Evolutionary conservation across 2,888 invertebrate species (phyloP).

Genomic region (Drosophila yooni): DNA sequence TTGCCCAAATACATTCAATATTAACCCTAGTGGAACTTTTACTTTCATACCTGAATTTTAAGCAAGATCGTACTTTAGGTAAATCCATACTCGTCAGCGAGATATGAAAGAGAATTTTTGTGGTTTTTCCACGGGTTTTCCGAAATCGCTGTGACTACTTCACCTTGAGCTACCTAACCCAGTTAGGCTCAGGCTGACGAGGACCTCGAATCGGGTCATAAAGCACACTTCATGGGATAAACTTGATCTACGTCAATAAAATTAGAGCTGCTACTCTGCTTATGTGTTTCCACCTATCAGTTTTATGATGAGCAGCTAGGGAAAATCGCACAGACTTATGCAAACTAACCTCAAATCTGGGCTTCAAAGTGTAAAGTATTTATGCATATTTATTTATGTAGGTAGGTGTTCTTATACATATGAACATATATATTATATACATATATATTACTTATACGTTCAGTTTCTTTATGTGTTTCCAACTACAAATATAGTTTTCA

Average conservation of each 20-base stretch:
- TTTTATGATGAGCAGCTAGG: slow-evolving; percentile 12
- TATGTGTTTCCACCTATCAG: slow-evolving; percentile 12
- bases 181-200: neutral
- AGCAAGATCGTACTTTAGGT: slow-evolving; percentile 23
- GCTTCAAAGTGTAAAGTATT: neutral
- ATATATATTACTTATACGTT: neutral
- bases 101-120: slow-evolving; percentile 45
- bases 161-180: slow-evolving; percentile 40
- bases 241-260: slow-evolving; percentile 53
- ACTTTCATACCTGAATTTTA: neutral
- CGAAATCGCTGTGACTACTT: slow-evolving; percentile 47
- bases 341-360: slow-evolving; percentile 24
- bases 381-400: neutral
- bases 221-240: slow-evolving; percentile 18
- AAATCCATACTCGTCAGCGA: neutral
- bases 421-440: neutral
- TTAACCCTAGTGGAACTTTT: neutral
- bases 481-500: neutral
- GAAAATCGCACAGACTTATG: slow-evolving; percentile 32
- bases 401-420: neutral
- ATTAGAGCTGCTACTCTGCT: slow-evolving; percentile 7
- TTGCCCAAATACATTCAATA: neutral
- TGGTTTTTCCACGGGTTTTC: slow-evolving; percentile 62
- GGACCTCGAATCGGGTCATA: slow-evolving; percentile 21
- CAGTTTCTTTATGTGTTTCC: no score